These are phyloP conservation scores for Ageneiosus marmoratus DNA, from an alignment of 2,113 vertebrate species.

Conservation along the genomic window DNA sequence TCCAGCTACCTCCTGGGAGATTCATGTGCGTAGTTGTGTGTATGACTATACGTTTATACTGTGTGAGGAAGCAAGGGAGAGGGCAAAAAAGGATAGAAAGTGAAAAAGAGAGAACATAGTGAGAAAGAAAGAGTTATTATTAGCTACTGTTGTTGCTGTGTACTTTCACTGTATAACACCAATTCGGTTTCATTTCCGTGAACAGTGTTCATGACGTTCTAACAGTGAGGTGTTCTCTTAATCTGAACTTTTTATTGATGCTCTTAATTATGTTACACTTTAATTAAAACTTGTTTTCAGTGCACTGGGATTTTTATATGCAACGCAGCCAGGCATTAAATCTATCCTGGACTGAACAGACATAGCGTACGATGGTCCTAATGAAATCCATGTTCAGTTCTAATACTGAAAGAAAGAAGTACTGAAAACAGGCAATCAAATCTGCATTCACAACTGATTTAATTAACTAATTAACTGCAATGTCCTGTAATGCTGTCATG, in stretches of 20 bases:
- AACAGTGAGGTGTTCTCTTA: background rate
- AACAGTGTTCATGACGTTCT: background rate
- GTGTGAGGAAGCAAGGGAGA: background rate
- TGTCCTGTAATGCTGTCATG: background rate
- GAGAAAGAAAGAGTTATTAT: slow-evolving; percentile 3
- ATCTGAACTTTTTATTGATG: background rate
- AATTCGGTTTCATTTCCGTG: background rate
- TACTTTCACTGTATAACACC: slow-evolving; percentile 7
- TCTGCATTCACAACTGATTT: background rate
- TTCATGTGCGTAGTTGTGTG: background rate
- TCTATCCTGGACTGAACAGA: background rate
- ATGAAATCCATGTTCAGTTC: background rate
- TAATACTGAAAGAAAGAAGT: background rate
- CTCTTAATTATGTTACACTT: background rate
- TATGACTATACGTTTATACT: background rate
- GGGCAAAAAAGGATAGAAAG: background rate
- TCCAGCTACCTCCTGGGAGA: slow-evolving; percentile 30
- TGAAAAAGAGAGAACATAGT: background rate
- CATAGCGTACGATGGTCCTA: background rate
- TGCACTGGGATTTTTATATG: background rate
- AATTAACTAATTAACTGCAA: background rate
- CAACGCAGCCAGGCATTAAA: background rate
- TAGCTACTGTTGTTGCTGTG: background rate
- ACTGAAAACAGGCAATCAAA: background rate
- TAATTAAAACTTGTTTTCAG: slow-evolving; percentile 1